Evolutionary conservation across 2,113 vertebrate species (phyloP).

Genomic region (Shinisaurus crocodilurus): DNA sequence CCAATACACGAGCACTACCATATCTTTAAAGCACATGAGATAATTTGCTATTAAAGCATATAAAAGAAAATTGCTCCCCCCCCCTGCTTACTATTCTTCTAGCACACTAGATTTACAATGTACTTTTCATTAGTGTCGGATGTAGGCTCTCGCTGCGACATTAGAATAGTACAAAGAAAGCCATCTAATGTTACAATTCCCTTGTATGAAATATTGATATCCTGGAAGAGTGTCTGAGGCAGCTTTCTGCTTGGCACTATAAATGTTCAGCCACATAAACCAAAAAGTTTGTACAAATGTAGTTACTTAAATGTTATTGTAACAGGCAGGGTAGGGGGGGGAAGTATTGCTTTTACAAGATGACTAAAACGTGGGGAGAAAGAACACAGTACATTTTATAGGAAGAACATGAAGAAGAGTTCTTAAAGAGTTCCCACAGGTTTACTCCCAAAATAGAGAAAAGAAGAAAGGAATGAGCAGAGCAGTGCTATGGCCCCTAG

Average conservation of each 20-base stretch:
- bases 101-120: neutral
- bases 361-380: neutral
- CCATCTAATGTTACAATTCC: neutral
- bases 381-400: neutral
- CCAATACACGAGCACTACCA: neutral
- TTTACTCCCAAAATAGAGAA: neutral
- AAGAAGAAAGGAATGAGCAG: too few species aligned
- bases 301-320: conserved; percentile 9
- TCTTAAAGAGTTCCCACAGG: neutral
- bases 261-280: conserved; percentile 9
- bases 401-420: neutral
- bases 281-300: conserved; percentile 4
- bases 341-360: neutral
- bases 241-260: neutral
- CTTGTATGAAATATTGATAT: conserved; percentile 18
- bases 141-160: neutral
- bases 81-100: neutral
- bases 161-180: conserved; percentile 7
- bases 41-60: neutral
- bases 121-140: neutral
- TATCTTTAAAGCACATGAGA: conserved; percentile 8
- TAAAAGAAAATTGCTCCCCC: neutral
- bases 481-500: too few species aligned
- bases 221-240: neutral
- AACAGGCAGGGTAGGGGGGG: neutral